A percentile compares a stretch with the other conserved stretches of the same genome.
Conservation (phyloP, 2,797 vertebrate species). For the Channa striata region DNA sequence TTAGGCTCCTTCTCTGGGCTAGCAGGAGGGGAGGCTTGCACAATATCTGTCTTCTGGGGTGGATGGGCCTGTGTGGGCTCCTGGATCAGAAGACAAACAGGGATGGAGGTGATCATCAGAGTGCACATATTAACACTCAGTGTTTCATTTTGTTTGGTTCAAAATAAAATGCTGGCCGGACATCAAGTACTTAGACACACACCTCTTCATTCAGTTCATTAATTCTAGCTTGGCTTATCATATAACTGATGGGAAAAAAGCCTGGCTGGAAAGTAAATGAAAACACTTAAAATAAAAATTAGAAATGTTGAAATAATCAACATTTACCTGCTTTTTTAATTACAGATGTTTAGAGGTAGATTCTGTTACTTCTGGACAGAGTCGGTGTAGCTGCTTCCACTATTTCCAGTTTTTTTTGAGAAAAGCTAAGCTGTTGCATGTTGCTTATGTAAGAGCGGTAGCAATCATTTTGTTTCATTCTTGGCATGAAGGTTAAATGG, state of each 20-base stretch:
- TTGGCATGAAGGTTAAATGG: not conserved
- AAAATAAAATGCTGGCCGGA: not conserved
- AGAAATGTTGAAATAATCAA: too few species aligned
- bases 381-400: not conserved
- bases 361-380: not conserved
- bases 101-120: conserved; percentile 10
- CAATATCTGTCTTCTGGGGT: conserved; percentile 46
- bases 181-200: not conserved
- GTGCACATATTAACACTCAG: not conserved
- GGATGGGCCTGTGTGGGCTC: conserved; percentile 66
- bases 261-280: too few species aligned
- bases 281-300: too few species aligned
- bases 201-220: too few species aligned
- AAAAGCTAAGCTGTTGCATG: not conserved
- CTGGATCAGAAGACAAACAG: conserved; percentile 55
- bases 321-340: too few species aligned
- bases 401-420: not conserved
- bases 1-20: conserved; percentile 56
- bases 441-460: not conserved
- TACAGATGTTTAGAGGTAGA: not conserved
- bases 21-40: conserved; percentile 54
- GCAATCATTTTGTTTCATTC: not conserved
- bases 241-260: too few species aligned
- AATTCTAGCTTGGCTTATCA: too few species aligned
- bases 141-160: not conserved